Percentiles rank a stretch among this genome's conserved stretches.
Evolutionary conservation across 2,113 vertebrate genomes (phyloP).

Genomic region (Etia nguti): DNA sequence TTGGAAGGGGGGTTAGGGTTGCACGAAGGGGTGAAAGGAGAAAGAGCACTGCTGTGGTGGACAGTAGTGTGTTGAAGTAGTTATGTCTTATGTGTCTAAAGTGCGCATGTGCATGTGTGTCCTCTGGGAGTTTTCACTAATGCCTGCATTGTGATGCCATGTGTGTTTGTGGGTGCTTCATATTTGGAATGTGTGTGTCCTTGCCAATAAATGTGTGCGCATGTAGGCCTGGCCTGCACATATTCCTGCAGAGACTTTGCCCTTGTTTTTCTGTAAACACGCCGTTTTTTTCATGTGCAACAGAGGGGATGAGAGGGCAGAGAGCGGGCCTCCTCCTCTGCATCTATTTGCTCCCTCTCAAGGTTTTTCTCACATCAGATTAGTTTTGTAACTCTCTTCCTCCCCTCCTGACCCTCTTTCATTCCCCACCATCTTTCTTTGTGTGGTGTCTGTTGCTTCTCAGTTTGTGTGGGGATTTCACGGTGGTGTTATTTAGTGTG

Average conservation of each 20-base stretch:
- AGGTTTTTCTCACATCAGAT: conserved; percentile 37
- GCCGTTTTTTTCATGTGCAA: conserved; percentile 26
- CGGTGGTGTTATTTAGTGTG: background rate
- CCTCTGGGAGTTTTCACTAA: background rate
- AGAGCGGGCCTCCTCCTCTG: background rate
- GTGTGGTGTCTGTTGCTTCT: conserved; percentile 4
- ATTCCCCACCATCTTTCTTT: conserved; percentile 6
- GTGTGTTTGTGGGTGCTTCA: background rate
- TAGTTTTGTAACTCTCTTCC: conserved; percentile 30
- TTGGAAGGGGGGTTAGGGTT: background rate
- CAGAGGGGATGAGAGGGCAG: background rate
- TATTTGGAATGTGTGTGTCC: background rate
- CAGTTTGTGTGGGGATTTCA: background rate
- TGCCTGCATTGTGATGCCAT: background rate
- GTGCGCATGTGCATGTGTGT: background rate
- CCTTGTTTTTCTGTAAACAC: conserved; percentile 56
- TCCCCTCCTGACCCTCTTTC: conserved; percentile 8
- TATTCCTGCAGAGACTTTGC: conserved; percentile 41
- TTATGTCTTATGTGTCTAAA: background rate
- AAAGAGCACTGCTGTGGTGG: background rate
- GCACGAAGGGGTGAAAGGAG: background rate
- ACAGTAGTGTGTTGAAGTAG: background rate
- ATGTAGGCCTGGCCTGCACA: conserved; percentile 27
- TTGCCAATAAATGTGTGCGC: conserved; percentile 19
- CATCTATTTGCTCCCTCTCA: background rate